Percentiles rank a stretch among this genome's conserved stretches.
Evolutionary conservation across 2,888 invertebrate genomes (phyloP).

Genomic region (Diplazon laetatorius): DNA sequence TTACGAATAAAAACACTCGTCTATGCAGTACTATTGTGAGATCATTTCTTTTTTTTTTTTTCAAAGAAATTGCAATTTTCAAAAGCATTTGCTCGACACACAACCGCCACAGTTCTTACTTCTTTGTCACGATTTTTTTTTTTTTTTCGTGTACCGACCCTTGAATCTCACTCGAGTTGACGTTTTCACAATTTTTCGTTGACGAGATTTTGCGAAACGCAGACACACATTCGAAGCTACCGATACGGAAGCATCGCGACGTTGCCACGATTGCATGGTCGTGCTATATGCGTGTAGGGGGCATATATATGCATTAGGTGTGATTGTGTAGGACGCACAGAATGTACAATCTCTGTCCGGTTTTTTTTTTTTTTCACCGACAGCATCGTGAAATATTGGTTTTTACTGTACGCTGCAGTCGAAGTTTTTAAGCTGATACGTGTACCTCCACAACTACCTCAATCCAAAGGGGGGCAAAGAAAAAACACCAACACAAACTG

Average conservation of each 20-base stretch:
- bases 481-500: not conserved
- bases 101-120: slow-evolving; percentile 16
- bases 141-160: slow-evolving; percentile 37
- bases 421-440: not conserved
- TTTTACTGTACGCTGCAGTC: too few species aligned
- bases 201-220: not conserved
- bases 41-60: too few species aligned
- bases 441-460: too few species aligned
- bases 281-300: slow-evolving; percentile 29
- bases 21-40: too few species aligned
- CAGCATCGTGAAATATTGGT: too few species aligned
- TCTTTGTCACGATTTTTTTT: slow-evolving; percentile 28
- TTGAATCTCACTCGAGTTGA: slow-evolving; percentile 29
- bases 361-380: too few species aligned
- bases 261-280: slow-evolving; percentile 39
- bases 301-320: slow-evolving; percentile 37
- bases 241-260: slow-evolving; percentile 9
- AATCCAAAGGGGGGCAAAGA: not conserved
- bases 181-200: slow-evolving; percentile 11
- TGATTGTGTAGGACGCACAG: slow-evolving; percentile 29
- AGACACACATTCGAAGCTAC: not conserved
- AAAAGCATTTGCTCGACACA: slow-evolving; percentile 22
- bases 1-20: too few species aligned
- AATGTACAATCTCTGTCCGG: slow-evolving; percentile 45
- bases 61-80: too few species aligned